These are phyloP conservation scores for Leucoptera coffeella DNA, from an alignment of 2,888 invertebrate species.

Conservation along the genomic window DNA sequence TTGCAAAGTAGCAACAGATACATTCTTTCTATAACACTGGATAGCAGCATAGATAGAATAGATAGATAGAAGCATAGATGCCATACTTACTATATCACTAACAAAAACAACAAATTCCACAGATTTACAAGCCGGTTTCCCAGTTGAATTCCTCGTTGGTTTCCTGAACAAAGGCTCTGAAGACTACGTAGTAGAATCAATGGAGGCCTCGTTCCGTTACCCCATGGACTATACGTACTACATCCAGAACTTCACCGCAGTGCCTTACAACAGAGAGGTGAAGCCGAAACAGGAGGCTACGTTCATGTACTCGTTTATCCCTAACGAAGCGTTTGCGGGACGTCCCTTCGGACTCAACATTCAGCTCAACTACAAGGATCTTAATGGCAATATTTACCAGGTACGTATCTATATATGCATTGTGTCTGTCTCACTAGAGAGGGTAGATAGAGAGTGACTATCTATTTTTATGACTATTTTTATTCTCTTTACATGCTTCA, in stretches of 20 bases:
- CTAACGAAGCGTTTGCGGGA: slow-evolving; percentile 94
- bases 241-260: slow-evolving; percentile 95
- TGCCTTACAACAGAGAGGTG: slow-evolving; percentile 81
- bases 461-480: too few species aligned
- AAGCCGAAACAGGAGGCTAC: slow-evolving; percentile 91
- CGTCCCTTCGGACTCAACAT: slow-evolving; percentile 94
- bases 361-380: slow-evolving; percentile 84
- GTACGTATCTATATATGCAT: too few species aligned
- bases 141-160: slow-evolving; percentile 93
- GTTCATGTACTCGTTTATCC: slow-evolving; percentile 89
- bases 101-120: too few species aligned
- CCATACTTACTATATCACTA: too few species aligned
- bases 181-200: slow-evolving; percentile 85
- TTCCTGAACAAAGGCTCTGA: slow-evolving; percentile 91
- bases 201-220: slow-evolving; percentile 97
- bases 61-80: too few species aligned
- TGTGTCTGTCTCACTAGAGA: too few species aligned
- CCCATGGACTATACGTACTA: slow-evolving; percentile 98
- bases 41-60: too few species aligned
- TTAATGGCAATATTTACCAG: slow-evolving; percentile 53
- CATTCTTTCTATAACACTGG: too few species aligned
- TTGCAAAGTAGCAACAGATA: too few species aligned
- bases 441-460: too few species aligned
- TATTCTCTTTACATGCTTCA: too few species aligned
- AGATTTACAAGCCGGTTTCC: slow-evolving; percentile 88